Conservation (phyloP, 2,797 vertebrate genomes). For the Podarcis siculus region DNA sequence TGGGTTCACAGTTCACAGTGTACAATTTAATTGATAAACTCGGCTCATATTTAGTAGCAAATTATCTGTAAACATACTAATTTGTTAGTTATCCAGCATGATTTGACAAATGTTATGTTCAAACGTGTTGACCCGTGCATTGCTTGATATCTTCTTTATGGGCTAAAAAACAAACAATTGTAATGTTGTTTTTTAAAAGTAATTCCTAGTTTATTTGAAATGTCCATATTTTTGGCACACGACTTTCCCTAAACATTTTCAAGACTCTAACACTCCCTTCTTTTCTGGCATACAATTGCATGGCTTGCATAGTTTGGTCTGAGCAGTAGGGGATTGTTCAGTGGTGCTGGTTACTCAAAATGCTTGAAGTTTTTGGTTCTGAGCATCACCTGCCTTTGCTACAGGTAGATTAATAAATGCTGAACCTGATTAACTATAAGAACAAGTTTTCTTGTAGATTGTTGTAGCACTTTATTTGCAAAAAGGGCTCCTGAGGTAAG, state of each 20-base stretch:
- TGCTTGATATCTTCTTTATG: constrained; percentile 5
- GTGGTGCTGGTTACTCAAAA: background rate
- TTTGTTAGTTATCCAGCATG: constrained; percentile 23
- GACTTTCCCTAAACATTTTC: too few relatives aligned
- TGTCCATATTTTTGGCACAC: too few relatives aligned
- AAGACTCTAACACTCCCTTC: too few relatives aligned
- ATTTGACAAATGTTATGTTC: constrained; percentile 5
- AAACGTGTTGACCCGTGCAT: constrained; percentile 2
- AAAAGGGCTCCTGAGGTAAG: background rate
- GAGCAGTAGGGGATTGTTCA: background rate
- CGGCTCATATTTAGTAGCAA: background rate
- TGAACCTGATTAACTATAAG: background rate
- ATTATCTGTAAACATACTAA: constrained; percentile 24
- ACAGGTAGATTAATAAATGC: background rate
- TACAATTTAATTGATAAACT: constrained; percentile 23
- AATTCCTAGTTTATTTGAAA: too few relatives aligned
- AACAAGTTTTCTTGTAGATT: background rate
- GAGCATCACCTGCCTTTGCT: background rate
- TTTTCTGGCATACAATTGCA: background rate
- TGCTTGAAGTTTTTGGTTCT: background rate
- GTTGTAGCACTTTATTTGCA: background rate
- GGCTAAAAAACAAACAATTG: too few relatives aligned
- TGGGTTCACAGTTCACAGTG: constrained; percentile 27
- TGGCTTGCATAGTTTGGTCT: background rate
- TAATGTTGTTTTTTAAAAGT: too few relatives aligned